These are phyloP conservation scores for Botia kubotai DNA, from an alignment of 2,797 vertebrate genomes.

Conservation along the genomic window DNA sequence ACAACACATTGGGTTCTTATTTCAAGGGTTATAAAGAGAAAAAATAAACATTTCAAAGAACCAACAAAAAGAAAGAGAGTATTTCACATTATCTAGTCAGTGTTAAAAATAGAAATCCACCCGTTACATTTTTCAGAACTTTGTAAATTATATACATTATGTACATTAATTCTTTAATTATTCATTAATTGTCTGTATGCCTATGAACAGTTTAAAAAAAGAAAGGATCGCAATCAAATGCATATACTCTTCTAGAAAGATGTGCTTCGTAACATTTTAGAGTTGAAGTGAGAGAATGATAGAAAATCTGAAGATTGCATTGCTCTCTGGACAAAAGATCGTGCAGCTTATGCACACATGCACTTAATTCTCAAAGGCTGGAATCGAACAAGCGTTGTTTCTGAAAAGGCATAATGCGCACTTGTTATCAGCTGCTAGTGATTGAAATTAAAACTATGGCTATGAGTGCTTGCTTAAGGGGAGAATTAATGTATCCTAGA, in stretches of 20 bases:
- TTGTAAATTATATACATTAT: constrained; percentile 82
- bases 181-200: constrained; percentile 76
- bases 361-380: constrained; percentile 65
- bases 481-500: not conserved
- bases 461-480: constrained; percentile 41
- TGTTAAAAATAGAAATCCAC: constrained; percentile 89
- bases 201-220: constrained; percentile 81
- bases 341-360: constrained; percentile 57
- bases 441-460: constrained; percentile 59
- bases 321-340: constrained; percentile 56
- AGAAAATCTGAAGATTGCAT: constrained; percentile 64
- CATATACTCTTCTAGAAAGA: constrained; percentile 83
- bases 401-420: constrained; percentile 45
- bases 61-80: constrained; percentile 59
- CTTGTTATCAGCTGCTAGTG: constrained; percentile 55
- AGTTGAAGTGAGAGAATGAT: constrained; percentile 69
- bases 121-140: constrained; percentile 83
- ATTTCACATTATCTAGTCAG: constrained; percentile 86
- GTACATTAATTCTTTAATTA: constrained; percentile 79
- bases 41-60: constrained; percentile 71
- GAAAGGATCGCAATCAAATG: constrained; percentile 78
- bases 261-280: constrained; percentile 81
- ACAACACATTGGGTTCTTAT: constrained; percentile 75
- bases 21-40: constrained; percentile 40
- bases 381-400: constrained; percentile 46